Evolutionary conservation across 2,888 invertebrate species (phyloP).

Genomic region (Sesia bembeciformis): DNA sequence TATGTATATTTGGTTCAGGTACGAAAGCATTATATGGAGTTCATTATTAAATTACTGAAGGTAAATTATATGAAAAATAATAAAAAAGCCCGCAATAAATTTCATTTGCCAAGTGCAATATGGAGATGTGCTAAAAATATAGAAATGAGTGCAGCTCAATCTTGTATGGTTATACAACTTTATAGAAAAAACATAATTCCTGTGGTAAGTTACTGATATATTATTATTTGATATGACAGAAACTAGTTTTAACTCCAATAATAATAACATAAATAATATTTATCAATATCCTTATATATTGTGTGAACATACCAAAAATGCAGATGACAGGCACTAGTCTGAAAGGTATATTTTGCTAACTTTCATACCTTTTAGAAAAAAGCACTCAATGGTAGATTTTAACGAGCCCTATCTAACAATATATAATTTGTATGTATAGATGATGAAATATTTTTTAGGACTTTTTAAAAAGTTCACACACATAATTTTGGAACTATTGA

Average conservation of each 20-base stretch:
- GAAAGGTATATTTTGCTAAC: not conserved
- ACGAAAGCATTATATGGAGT: slow-evolving; percentile 63
- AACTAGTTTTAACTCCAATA: too few relatives aligned
- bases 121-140: slow-evolving; percentile 62
- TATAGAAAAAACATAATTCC: slow-evolving; percentile 51
- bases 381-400: not conserved
- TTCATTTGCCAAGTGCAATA: slow-evolving; percentile 60
- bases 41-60: slow-evolving; percentile 50
- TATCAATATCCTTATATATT: not conserved
- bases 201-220: slow-evolving; percentile 29
- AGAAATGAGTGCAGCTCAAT: slow-evolving; percentile 55
- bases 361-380: not conserved
- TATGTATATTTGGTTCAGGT: slow-evolving; percentile 30
- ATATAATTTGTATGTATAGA: too few relatives aligned
- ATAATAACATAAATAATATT: too few relatives aligned
- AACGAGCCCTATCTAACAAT: too few relatives aligned
- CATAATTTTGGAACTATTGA: too few relatives aligned
- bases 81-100: slow-evolving; percentile 51
- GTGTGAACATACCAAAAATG: not conserved
- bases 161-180: slow-evolving; percentile 57
- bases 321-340: too few relatives aligned
- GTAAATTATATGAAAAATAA: slow-evolving; percentile 51
- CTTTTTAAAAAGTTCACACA: too few relatives aligned
- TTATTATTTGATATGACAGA: too few relatives aligned
- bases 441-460: too few relatives aligned